These are phyloP conservation scores for Chaetophractus vellerosus DNA, from an alignment of 2,797 vertebrate species.

Conservation along the genomic window DNA sequence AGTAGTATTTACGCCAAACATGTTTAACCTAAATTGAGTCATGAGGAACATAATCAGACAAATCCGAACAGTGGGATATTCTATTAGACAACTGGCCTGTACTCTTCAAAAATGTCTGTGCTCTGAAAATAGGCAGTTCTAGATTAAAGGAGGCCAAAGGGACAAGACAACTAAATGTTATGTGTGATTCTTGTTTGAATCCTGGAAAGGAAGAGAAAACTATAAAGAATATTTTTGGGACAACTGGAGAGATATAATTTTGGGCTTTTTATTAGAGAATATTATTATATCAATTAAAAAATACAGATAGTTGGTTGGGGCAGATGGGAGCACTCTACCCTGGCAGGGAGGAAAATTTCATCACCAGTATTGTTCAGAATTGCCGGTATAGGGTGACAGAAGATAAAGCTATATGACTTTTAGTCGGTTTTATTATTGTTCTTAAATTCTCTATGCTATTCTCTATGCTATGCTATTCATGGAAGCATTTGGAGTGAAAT, in stretches of 20 bases:
- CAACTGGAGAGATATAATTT: background rate
- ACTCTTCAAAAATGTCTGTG: background rate
- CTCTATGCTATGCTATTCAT: background rate
- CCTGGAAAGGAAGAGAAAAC: background rate
- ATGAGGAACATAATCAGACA: background rate
- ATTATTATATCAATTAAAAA: background rate
- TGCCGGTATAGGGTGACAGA: background rate
- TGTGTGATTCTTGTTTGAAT: background rate
- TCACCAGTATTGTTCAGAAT: background rate
- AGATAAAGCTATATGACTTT: background rate
- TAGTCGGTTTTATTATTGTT: background rate
- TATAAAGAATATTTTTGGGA: background rate
- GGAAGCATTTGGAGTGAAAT: background rate
- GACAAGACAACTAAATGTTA: background rate
- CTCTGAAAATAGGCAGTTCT: background rate
- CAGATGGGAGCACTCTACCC: background rate
- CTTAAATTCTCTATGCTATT: background rate
- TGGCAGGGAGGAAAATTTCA: background rate
- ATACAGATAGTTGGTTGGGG: background rate
- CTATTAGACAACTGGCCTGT: background rate
- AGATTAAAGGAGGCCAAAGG: background rate
- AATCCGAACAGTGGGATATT: background rate
- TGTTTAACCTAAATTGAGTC: background rate
- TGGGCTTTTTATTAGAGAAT: background rate
- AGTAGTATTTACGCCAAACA: background rate